phyloP scores from a whole-genome alignment of 2,797 vertebrate species.

The Myoxocephalus aenaeus region DNA sequence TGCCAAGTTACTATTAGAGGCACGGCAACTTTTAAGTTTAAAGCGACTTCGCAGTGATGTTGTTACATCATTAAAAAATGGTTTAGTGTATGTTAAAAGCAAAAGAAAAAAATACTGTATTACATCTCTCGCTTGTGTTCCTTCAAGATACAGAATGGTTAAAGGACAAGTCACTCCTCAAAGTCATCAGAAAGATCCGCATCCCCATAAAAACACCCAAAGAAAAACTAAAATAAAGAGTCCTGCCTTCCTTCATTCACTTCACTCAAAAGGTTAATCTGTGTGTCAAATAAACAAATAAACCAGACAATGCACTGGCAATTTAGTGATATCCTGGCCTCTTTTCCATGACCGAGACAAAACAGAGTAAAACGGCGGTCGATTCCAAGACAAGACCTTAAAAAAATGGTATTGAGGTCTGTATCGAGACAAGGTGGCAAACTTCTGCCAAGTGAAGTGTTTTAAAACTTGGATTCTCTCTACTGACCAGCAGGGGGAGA shows the following conservation, averaged over 20 bases:
- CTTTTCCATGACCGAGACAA: not conserved
- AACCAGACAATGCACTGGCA: not conserved
- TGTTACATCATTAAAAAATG: constrained; percentile 19
- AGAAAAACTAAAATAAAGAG: not conserved
- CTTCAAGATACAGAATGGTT: not conserved
- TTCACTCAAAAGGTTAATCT: not conserved
- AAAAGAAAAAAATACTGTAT: not conserved
- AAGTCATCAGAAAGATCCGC: not conserved
- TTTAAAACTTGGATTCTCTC: too few relatives aligned
- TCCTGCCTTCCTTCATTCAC: not conserved
- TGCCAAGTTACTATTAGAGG: constrained; percentile 24
- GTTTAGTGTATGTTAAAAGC: constrained; percentile 1
- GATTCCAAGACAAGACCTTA: not conserved
- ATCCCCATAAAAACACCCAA: not conserved
- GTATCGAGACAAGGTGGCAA: too few relatives aligned
- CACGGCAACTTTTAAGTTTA: constrained; percentile 25
- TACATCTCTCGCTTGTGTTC: not conserved
- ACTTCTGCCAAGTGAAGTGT: too few relatives aligned
- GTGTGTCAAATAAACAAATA: not conserved
- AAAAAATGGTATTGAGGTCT: too few relatives aligned
- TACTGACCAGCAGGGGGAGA: too few relatives aligned
- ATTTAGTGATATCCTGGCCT: not conserved
- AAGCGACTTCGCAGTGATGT: constrained; percentile 9
- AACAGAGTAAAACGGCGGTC: not conserved
- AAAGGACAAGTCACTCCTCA: not conserved